Percentiles rank a stretch among this genome's conserved stretches.
Evolutionary conservation across 2,113 vertebrate genomes (phyloP).

Genomic region (Capra hircus): DNA sequence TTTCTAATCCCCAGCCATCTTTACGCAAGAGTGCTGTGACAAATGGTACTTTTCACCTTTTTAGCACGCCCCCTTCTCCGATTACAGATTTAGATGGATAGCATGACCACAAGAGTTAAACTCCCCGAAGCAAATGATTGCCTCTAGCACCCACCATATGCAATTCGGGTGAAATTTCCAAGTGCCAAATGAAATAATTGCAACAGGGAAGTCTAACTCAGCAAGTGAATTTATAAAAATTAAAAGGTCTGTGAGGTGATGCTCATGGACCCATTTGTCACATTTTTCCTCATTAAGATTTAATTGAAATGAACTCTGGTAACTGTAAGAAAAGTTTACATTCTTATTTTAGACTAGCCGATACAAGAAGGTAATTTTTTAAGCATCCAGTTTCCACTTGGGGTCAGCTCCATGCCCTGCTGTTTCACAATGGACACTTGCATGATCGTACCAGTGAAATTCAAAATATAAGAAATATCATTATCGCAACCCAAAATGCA

Average conservation of each 20-base stretch:
- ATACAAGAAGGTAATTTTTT: constrained; percentile 34
- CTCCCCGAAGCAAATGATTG: constrained; percentile 32
- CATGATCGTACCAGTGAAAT: neutral
- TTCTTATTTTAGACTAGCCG: constrained; percentile 51
- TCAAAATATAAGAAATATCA: neutral
- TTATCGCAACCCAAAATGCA: neutral
- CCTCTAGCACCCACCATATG: constrained; percentile 42
- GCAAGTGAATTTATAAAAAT: constrained; percentile 71
- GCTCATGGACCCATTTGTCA: constrained; percentile 61
- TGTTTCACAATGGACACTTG: neutral
- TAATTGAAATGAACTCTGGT: constrained; percentile 65
- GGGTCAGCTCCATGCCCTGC: neutral
- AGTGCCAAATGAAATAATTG: constrained; percentile 64
- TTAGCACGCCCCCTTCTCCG: constrained; percentile 48
- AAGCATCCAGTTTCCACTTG: neutral
- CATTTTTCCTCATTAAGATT: constrained; percentile 72
- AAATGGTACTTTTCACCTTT: constrained; percentile 73
- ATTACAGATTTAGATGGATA: constrained; percentile 70
- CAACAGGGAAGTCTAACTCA: constrained; percentile 14
- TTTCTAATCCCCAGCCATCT: constrained; percentile 66
- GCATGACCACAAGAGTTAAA: constrained; percentile 55
- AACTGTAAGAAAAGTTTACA: constrained; percentile 61
- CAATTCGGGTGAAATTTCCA: constrained; percentile 62
- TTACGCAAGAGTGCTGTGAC: constrained; percentile 58
- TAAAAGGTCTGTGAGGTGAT: constrained; percentile 66